A percentile compares a stretch with the other conserved stretches of the same genome.
Conservation (phyloP, 2,113 vertebrate genomes). For the Psittacula cyanocephala region DNA sequence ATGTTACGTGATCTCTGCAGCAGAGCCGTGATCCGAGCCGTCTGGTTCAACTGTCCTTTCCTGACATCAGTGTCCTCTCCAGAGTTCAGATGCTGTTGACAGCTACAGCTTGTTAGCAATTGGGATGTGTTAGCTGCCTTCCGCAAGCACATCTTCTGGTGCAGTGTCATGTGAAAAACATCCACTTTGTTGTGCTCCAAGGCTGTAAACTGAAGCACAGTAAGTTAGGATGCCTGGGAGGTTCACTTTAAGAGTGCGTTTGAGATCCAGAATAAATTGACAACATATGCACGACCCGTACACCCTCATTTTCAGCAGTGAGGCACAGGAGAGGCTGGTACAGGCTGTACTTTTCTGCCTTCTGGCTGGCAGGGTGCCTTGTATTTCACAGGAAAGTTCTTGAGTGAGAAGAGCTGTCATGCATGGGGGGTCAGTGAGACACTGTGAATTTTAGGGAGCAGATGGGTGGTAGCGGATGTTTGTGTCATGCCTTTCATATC, state of each 20-base stretch:
- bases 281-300: not conserved
- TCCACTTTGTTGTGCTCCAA: not conserved
- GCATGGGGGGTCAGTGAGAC: rapidly evolving
- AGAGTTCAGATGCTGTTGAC: not conserved
- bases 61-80: not conserved
- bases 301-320: not conserved
- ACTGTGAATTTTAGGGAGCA: not conserved
- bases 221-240: not conserved
- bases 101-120: not conserved
- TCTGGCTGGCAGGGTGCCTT: not conserved
- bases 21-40: rapidly evolving
- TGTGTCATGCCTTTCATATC: not conserved
- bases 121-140: not conserved
- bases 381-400: not conserved
- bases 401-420: not conserved
- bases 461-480: not conserved
- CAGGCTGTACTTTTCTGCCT: not conserved
- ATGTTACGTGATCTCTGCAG: not conserved
- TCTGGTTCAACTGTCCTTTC: not conserved
- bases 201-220: not conserved
- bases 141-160: not conserved
- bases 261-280: not conserved
- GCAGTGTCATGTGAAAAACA: not conserved
- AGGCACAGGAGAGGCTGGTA: not conserved
- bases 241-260: not conserved